phyloP scores from a whole-genome alignment of 2,113 vertebrate genomes.

The Nothobranchius kuhntae region DNA sequence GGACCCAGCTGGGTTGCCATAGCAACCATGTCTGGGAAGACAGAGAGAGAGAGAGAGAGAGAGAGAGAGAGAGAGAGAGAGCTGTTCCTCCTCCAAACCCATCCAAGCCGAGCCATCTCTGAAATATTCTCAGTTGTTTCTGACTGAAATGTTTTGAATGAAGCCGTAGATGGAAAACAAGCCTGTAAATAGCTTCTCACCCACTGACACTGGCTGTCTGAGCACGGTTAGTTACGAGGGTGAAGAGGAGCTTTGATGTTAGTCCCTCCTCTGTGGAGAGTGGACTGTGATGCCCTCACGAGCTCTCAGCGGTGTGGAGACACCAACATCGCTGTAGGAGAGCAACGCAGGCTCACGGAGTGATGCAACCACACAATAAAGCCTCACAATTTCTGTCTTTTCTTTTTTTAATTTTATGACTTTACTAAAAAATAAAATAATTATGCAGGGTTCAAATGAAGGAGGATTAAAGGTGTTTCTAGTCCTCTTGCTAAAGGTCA shows the following conservation, averaged over 20 bases:
- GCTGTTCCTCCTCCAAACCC: background rate
- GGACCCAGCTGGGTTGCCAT: conserved; percentile 69
- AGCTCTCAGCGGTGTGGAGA: conserved; percentile 11
- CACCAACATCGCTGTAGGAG: background rate
- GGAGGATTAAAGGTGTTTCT: no score
- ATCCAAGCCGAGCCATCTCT: background rate
- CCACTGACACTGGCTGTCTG: conserved; percentile 44
- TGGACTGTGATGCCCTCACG: conserved; percentile 1
- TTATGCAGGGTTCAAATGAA: no score
- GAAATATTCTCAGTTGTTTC: background rate
- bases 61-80: conserved; percentile 19
- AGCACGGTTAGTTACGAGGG: conserved; percentile 22
- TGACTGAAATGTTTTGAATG: background rate
- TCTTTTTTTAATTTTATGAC: no score
- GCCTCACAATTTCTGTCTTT: no score
- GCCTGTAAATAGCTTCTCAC: conserved; percentile 49
- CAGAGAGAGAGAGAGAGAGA: conserved; percentile 24
- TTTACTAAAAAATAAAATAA: no score
- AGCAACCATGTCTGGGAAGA: conserved; percentile 65
- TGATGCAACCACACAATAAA: no score
- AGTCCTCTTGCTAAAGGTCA: no score
- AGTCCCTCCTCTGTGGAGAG: background rate
- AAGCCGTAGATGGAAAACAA: conserved; percentile 16
- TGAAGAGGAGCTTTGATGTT: conserved; percentile 49
- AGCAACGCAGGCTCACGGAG: no score